Base-by-base conservation (phyloP, 2,113 vertebrate species). In the Sialia sialis region DNA sequence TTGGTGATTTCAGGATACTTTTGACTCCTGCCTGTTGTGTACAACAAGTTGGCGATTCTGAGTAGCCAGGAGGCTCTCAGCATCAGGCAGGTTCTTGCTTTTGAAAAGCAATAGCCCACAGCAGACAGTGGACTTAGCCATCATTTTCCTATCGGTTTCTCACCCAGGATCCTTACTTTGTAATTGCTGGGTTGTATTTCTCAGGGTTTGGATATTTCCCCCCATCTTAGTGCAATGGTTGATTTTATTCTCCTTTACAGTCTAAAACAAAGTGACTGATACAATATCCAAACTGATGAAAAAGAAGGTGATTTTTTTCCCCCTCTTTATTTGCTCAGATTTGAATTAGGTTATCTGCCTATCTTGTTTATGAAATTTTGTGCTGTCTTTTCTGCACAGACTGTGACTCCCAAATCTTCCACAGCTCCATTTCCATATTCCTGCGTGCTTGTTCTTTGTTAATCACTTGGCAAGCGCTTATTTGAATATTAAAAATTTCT, bases 401-500 rank as follows among this genome's bases (percentile, higher is more conserved):
- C 96, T 97, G 96, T 84, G 95, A 97, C 98, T 98, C 98, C 97
- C 97, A 97, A 98, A 97, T 98, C 98, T 98, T 98, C 98, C 97
- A 98, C 98, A 98, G 97, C 98, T 97, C 98, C 98, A 98, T 99
- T 98, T 98, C 98, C 98, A 98, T 98, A 98, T 99, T 98, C 98
- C 98, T 98, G 98, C 98, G 98, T 98, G 98, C 98, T 98, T 98
- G 98, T 98, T 98, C 98, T 99, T 98, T 98, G 98, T 99, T 99
- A 99, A 99, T 99, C 99, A 99, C 98, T 99, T 99, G 99, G 98
- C 99, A 99, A 99, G 98, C 98, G 98, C 98, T 99, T 99, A 99
- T 99, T 99, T 99, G 99, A 99, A 99, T 99, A 99, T 99, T 99
- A 99, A 99, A 99, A 99, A 99, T 99, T 99, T 98, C 98, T 99